These are phyloP conservation scores for Sebastolobus alascanus DNA, from an alignment of 2,797 vertebrate genomes.

Conservation along the genomic window DNA sequence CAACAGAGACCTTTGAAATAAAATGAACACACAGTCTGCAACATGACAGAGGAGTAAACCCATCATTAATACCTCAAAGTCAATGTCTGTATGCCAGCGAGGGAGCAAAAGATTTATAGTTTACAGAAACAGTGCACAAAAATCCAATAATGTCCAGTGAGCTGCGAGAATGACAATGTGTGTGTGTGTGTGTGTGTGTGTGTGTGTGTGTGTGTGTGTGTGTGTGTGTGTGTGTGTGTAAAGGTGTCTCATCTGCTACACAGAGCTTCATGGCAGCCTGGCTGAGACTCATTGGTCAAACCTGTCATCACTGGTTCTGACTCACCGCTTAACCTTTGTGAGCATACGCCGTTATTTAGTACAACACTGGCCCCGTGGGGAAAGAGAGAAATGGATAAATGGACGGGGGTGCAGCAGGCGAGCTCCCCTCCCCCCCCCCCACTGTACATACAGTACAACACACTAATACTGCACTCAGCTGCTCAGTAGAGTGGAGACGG, in stretches of 20 bases:
- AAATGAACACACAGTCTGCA: constrained; percentile 11
- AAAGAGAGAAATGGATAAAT: constrained; percentile 59
- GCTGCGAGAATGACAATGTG: constrained; percentile 26
- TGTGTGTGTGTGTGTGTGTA: constrained; percentile 25
- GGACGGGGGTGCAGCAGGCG: constrained; percentile 46
- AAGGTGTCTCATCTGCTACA: constrained; percentile 55
- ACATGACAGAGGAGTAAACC: constrained; percentile 17
- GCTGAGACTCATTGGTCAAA: constrained; percentile 72
- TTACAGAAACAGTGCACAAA: constrained; percentile 32
- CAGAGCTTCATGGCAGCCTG: constrained; percentile 48
- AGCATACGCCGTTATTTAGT: constrained; percentile 71
- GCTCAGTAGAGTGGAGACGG: background rate
- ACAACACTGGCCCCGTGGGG: constrained; percentile 59
- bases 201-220: constrained; percentile 32
- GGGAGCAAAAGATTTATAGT: constrained; percentile 39
- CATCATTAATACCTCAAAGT: constrained; percentile 24
- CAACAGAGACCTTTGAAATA: constrained; percentile 7
- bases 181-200: constrained; percentile 1
- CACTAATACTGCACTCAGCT: constrained; percentile 16
- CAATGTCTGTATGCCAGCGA: constrained; percentile 9
- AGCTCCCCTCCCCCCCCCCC: background rate
- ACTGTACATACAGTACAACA: constrained; percentile 9
- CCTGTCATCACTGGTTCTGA: constrained; percentile 77
- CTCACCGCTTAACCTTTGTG: constrained; percentile 81
- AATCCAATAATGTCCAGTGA: constrained; percentile 53